Evolutionary conservation across 2,113 vertebrate species (phyloP), one percentile per base, ranked within the genome.

Genomic region (Boleophthalmus pectinirostris): DNA sequence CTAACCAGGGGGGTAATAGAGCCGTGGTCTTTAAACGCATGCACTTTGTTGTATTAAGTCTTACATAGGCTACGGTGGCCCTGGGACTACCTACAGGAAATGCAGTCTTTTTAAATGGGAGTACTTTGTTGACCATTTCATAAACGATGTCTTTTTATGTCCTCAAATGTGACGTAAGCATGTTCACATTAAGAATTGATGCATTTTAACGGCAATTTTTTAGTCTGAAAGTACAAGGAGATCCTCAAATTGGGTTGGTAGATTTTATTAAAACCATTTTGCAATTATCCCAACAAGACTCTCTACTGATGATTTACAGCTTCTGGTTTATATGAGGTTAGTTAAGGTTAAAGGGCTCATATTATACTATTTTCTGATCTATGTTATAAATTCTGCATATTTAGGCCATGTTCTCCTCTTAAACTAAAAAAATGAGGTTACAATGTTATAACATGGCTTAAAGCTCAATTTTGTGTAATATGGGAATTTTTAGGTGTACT

Each of bases 71-170:
- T 87, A 75, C 85, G 82, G 58, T 66, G 78, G n/a, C 74, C 57
- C 24, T 12, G 56, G 65, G 72, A 66, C 66, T 73, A 81, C 49
- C n/a, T 72, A 71, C 71, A 78, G 83, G 83, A 86, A 86, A 82
- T 75, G 78, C 77, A 74, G 82, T 72, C 29, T 4, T 80, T 83
- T 84, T 77, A 86, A 90, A 87, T 71, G 79, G n/a, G 45, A 78
- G 70, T 47, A 47, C 14, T 29, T 29, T 29, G 29, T 7, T 51
- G 2, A 3, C 1, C 2, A 47, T 49, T 49, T 49, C 16, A 46
- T 49, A 49, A 49, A 49, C 15, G 5, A 4, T 18, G 15, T 1
- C 47, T 18, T 18, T 3, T 0, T 16, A 0, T 16, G 51, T n/a
- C 18, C 18, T n/a, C 51, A 53, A 18, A 49, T 49, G 18, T 43